Conservation (phyloP, 2,797 vertebrate genomes). For the Propithecus perrieri region DNA sequence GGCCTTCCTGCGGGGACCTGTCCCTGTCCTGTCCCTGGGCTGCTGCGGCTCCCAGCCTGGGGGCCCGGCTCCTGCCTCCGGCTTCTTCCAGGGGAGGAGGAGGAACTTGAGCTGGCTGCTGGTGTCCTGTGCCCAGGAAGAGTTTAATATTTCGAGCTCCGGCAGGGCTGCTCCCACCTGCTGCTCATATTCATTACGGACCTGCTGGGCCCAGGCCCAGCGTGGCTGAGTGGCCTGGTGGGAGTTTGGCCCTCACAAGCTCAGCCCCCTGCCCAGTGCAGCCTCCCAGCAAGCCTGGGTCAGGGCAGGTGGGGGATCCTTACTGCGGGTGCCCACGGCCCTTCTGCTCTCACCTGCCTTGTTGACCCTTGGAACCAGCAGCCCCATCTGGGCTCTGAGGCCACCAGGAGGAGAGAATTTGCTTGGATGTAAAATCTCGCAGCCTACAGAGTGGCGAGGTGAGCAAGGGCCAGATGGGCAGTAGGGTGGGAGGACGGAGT, state of each 20-base stretch:
- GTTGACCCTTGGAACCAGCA: background rate
- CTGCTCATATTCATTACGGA: conserved; percentile 81
- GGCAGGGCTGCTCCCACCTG: conserved; percentile 73
- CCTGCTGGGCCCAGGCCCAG: background rate
- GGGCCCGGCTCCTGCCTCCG: background rate
- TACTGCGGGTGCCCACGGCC: background rate
- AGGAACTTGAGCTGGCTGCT: conserved; percentile 74
- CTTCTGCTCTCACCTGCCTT: background rate
- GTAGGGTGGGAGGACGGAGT: background rate
- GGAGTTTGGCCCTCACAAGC: background rate
- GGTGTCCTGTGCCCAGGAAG: conserved; percentile 69
- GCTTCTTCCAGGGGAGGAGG: conserved; percentile 56
- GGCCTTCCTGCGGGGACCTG: background rate
- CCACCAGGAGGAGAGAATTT: background rate
- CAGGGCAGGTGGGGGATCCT: background rate
- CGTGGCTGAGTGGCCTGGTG: background rate
- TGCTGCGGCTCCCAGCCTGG: background rate
- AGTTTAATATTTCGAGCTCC: conserved; percentile 85
- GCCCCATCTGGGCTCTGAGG: background rate
- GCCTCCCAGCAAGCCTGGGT: background rate
- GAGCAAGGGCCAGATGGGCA: background rate
- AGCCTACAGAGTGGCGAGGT: background rate
- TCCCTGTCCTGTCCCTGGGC: background rate
- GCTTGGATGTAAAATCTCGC: background rate
- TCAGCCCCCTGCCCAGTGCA: background rate